Evolutionary conservation across 2,888 invertebrate species (phyloP).

Genomic region (Ichneumoninae sp.): DNA sequence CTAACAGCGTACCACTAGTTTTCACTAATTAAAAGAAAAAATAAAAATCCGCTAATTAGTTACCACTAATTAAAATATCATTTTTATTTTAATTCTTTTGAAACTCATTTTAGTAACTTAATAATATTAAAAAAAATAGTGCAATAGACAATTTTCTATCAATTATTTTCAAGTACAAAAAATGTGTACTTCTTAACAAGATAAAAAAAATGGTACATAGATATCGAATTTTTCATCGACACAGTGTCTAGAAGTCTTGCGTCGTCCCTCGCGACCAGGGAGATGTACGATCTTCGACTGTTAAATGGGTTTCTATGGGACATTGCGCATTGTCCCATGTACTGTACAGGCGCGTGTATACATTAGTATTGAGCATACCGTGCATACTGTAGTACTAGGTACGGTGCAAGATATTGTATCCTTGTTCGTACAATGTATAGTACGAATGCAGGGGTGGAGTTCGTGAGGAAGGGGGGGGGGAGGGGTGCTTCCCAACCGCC

Average conservation of each 20-base stretch:
- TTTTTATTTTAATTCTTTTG: no score
- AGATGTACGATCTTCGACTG: slow-evolving; percentile 24
- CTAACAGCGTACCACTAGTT: no score
- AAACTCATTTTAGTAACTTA: no score
- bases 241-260: background rate
- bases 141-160: no score
- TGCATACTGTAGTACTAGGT: slow-evolving; percentile 1
- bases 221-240: background rate
- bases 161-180: no score
- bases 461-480: background rate
- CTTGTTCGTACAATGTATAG: slow-evolving; percentile 53
- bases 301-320: background rate
- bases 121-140: no score
- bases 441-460: slow-evolving; percentile 22
- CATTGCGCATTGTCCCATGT: slow-evolving; percentile 43
- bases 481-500: slow-evolving; percentile 5
- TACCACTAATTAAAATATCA: no score
- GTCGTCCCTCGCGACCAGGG: background rate
- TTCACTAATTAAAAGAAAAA: no score
- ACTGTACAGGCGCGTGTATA: slow-evolving; percentile 5
- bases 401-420: slow-evolving; percentile 44
- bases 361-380: slow-evolving; percentile 54
- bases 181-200: background rate
- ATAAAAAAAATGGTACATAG: background rate
- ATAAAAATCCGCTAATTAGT: no score